Conservation (phyloP, 2,113 vertebrate genomes). For the Peromyscus maniculatus region DNA sequence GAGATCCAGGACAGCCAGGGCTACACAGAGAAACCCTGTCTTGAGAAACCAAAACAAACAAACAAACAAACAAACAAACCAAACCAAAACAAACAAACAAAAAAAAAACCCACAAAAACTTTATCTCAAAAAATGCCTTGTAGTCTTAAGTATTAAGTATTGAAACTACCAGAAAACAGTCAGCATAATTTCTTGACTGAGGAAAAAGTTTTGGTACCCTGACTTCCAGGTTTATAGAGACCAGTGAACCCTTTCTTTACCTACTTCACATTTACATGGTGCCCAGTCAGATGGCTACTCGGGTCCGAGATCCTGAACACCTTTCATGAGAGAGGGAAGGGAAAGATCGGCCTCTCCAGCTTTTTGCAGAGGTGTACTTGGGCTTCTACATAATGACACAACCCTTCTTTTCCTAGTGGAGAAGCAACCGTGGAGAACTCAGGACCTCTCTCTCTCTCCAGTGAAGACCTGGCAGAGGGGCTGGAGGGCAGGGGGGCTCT, state of each 20-base stretch:
- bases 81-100: no score
- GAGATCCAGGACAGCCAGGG: no score
- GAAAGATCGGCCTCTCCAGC: not conserved
- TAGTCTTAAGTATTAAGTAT: not conserved
- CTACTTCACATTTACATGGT: not conserved
- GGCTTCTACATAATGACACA: not conserved
- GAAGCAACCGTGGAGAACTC: not conserved
- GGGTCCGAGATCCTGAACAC: not conserved
- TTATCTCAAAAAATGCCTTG: not conserved
- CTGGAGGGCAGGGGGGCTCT: not conserved
- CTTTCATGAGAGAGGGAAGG: not conserved
- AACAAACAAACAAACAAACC: no score
- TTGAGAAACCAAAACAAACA: no score
- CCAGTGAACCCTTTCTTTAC: not conserved
- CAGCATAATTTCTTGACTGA: not conserved
- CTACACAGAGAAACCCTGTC: no score
- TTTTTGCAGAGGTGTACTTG: not conserved
- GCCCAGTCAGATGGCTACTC: not conserved
- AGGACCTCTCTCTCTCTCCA: not conserved
- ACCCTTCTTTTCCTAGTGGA: not conserved
- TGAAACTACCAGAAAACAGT: not conserved
- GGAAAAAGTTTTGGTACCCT: not conserved
- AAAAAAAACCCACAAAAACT: no score
- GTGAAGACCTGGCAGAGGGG: not conserved
- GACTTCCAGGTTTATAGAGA: not conserved